Evolutionary conservation across 1,140 invertebrate genomes (phyloP).

Genomic region (Steinernema khuongi): DNA sequence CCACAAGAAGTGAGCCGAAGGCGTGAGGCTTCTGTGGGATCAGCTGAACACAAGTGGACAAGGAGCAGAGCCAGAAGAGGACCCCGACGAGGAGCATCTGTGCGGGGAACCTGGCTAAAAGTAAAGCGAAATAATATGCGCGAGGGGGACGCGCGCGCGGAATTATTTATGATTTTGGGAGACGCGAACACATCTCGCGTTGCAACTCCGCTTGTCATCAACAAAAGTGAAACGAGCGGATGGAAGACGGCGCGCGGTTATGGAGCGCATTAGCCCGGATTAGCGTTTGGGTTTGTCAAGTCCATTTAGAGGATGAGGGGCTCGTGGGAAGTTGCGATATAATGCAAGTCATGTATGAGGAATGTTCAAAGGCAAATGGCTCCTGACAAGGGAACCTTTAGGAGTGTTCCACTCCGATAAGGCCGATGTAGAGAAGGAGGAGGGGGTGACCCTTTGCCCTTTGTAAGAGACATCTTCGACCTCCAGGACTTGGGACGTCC

Average conservation of each 20-base stretch:
- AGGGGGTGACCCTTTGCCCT: no score
- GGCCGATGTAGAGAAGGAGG: no score
- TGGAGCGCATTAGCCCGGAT: background rate
- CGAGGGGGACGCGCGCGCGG: slow-evolving; percentile 5
- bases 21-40: background rate
- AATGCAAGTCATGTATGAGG: no score
- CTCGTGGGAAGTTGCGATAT: no score
- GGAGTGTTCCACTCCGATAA: no score
- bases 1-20: background rate
- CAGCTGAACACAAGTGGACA: background rate
- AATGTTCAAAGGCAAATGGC: no score
- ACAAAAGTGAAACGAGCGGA: background rate
- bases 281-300: no score
- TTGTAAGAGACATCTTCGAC: no score
- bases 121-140: background rate
- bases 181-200: background rate
- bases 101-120: background rate
- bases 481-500: no score
- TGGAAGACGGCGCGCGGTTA: background rate
- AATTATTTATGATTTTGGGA: slow-evolving; percentile 4
- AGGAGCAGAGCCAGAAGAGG: background rate
- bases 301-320: no score
- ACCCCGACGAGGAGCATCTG: background rate
- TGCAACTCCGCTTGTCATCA: background rate
- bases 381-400: no score